phyloP scores from a whole-genome alignment of 2,113 vertebrate species.

The Tichodroma muraria region DNA sequence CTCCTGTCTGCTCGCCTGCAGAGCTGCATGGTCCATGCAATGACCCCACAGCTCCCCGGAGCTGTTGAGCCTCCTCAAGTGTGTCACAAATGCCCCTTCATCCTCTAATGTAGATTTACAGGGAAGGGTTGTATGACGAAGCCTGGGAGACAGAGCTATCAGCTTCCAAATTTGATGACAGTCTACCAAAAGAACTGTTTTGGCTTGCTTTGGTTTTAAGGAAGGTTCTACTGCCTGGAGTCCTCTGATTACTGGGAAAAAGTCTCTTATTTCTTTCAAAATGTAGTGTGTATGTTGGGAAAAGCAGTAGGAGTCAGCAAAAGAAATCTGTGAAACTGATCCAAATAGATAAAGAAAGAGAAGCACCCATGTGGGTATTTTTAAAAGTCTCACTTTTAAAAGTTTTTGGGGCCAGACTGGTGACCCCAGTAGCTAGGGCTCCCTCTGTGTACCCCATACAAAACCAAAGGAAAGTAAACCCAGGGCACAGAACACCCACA shows the following conservation, averaged over 20 bases:
- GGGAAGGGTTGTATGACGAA: background rate
- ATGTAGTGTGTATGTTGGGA: background rate
- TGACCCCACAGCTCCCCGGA: background rate
- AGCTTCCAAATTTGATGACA: background rate
- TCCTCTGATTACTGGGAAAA: background rate
- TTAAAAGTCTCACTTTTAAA: background rate
- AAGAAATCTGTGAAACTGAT: background rate
- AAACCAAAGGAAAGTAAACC: background rate
- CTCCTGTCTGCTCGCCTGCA: fast-evolving
- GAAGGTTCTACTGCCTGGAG: background rate
- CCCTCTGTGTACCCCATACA: background rate
- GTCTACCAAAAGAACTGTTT: background rate
- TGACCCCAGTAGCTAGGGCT: background rate
- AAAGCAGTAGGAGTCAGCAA: background rate
- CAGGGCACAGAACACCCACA: background rate
- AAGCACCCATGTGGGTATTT: background rate
- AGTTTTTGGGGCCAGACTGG: background rate
- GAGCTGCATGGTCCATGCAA: background rate
- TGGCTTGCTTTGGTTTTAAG: background rate
- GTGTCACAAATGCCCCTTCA: background rate
- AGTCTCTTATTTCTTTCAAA: background rate
- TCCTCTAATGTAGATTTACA: background rate
- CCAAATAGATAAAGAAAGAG: background rate
- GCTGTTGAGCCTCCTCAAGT: background rate
- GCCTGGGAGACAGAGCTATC: background rate